These are phyloP conservation scores for Phengaris arion DNA, from an alignment of 2,888 invertebrate species.

Conservation along the genomic window DNA sequence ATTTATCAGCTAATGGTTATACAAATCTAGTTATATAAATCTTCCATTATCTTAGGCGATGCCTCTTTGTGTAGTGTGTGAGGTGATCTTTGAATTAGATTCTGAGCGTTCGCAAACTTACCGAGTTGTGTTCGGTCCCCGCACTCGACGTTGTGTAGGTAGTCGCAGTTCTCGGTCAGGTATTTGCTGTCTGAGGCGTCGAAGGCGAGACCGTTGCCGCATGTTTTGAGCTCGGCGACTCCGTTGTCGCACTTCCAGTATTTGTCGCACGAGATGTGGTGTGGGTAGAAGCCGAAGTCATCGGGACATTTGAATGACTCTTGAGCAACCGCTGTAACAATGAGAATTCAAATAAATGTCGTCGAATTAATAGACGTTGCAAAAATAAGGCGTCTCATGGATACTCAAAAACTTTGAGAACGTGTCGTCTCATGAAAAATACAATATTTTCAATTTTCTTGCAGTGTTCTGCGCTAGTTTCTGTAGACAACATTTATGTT, in stretches of 20 bases:
- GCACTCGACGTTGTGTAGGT: constrained; percentile 96
- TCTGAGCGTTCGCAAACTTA: constrained; percentile 58
- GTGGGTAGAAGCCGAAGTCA: constrained; percentile 96
- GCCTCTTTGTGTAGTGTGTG: no score
- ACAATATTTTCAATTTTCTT: no score
- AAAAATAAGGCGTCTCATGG: not conserved
- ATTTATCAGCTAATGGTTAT: not conserved
- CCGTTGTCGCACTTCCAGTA: constrained; percentile 97
- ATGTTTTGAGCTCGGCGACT: constrained; percentile 92
- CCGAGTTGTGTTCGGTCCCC: constrained; percentile 92
- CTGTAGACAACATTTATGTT: no score
- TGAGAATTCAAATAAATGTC: constrained; percentile 27
- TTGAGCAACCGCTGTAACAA: constrained; percentile 72
- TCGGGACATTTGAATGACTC: constrained; percentile 83
- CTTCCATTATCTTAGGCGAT: not conserved
- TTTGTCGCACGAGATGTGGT: constrained; percentile 93
- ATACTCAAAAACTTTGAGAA: no score
- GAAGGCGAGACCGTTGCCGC: constrained; percentile 96
- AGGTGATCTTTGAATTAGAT: not conserved
- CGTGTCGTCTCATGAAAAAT: no score
- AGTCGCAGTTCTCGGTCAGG: constrained; percentile 96
- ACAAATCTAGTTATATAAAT: not conserved
- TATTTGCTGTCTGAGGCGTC: constrained; percentile 93
- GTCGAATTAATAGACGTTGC: not conserved
- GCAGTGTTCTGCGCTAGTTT: no score